These are phyloP conservation scores for Lapara coniferarum DNA, from an alignment of 2,888 invertebrate species.

Conservation along the genomic window DNA sequence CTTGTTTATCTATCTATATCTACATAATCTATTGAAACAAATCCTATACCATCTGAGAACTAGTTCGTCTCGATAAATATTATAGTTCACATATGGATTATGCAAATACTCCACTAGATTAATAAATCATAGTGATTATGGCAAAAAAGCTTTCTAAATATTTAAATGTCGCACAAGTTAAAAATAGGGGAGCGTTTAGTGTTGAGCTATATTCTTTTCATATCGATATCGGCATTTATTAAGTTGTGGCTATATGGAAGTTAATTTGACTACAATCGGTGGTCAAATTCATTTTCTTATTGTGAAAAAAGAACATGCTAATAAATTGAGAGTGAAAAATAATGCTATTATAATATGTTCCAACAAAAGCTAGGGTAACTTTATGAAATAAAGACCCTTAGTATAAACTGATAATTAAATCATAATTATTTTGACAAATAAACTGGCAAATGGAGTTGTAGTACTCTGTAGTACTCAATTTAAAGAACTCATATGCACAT, in stretches of 20 bases:
- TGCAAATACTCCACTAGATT: conserved; percentile 42
- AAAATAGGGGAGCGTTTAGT: conserved; percentile 36
- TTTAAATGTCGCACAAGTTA: conserved; percentile 60
- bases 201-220: neutral
- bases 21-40: too few species aligned
- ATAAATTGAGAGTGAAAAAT: too few species aligned
- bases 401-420: too few species aligned
- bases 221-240: conserved; percentile 6
- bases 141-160: conserved; percentile 67
- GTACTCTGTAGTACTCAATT: neutral
- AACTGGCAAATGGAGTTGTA: too few species aligned
- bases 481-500: neutral
- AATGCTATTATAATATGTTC: too few species aligned
- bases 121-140: conserved; percentile 64
- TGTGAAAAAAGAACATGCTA: too few species aligned
- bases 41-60: neutral
- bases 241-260: neutral
- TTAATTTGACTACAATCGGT: too few species aligned
- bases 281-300: too few species aligned
- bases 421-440: too few species aligned
- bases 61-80: conserved; percentile 1
- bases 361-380: too few species aligned
- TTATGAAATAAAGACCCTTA: too few species aligned
- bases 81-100: conserved; percentile 9
- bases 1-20: too few species aligned